Conservation (phyloP, 2,797 vertebrate species). For the Zenarchopterus dispar region DNA sequence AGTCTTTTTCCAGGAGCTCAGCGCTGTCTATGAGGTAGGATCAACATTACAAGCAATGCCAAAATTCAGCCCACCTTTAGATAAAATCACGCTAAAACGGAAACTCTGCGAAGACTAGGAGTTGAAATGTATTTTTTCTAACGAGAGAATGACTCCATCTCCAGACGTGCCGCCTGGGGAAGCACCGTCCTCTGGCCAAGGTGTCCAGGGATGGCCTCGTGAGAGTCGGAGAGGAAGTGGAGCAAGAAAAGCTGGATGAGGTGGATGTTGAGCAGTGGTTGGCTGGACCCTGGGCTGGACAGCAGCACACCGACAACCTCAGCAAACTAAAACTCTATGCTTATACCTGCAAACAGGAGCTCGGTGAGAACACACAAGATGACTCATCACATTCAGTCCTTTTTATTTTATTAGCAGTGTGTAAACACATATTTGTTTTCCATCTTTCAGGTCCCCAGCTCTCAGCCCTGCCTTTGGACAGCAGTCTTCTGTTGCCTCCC, state of each 20-base stretch:
- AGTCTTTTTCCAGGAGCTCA: conserved; percentile 97
- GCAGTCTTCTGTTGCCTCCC: conserved; percentile 89
- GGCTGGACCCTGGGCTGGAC: conserved; percentile 88
- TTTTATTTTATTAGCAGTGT: not conserved
- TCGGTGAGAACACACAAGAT: conserved; percentile 81
- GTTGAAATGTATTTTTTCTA: not conserved
- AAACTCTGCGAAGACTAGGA: not conserved
- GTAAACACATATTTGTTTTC: not conserved
- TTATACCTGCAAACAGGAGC: conserved; percentile 91
- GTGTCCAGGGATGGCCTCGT: conserved; percentile 93
- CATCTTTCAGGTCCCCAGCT: conserved; percentile 88
- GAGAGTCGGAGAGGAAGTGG: conserved; percentile 87
- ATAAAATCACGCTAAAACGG: not conserved
- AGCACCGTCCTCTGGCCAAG: conserved; percentile 94
- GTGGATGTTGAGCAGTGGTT: conserved; percentile 91
- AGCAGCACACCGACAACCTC: conserved; percentile 93
- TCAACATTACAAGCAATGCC: not conserved
- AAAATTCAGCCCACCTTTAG: not conserved
- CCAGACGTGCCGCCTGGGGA: conserved; percentile 95
- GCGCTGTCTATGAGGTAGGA: conserved; percentile 94
- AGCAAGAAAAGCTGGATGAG: conserved; percentile 84
- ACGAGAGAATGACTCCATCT: not conserved
- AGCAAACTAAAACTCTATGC: conserved; percentile 94
- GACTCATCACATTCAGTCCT: not conserved
- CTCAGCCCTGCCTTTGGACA: conserved; percentile 89